Evolutionary conservation across 2,113 vertebrate genomes (phyloP), one percentile per base, ranked within the genome.

Genomic region (Egretta garzetta): DNA sequence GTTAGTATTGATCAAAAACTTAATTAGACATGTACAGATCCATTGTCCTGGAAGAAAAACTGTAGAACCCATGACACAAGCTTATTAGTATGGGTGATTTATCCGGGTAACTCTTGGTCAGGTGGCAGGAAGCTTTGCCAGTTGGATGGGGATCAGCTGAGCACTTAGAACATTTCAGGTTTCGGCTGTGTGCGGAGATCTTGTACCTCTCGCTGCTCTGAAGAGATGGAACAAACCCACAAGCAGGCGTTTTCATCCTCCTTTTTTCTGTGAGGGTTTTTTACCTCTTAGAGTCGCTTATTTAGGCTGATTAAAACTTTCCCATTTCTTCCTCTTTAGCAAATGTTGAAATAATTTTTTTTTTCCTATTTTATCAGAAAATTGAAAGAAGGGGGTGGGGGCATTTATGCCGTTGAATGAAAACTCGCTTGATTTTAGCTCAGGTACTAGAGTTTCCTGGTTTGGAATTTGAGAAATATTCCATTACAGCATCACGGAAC

Each of bases 11-110:
- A 80, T 89, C 33, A 55, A 23, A 53, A 22, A 1, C 47, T 24
- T 8, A 28, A 72, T 66, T 22, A 68, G 73, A 22, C 10, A 12
- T 26, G 45, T 13, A 18, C 53, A 33, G 49, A 56, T 7, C 58
- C 55, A 2, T 28, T 62, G 53, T 50, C 30, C 70, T 59, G 63
- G 74, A 50, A 39, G 50, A 47, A 39, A 39, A 22, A 2, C 35
- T 26, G 0, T 7, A 32, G 55, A 49, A n/a, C 14, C 52, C 60
- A 3, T 5, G 33, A 14, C 53, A n/a, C 18, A 4, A 13, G 10
- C 4, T 12, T 55, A 35, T 21, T 33, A 19, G 41, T 39, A 9
- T 37, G 52, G 67, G 17, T 22, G 8, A 66, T 80, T 70, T 14
- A 13, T 71, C 22, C 6, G 10, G 37, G 71, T 37, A 8, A 14